These are phyloP conservation scores for Argopecten irradians DNA, from an alignment of 1,140 invertebrate genomes.

Conservation along the genomic window DNA sequence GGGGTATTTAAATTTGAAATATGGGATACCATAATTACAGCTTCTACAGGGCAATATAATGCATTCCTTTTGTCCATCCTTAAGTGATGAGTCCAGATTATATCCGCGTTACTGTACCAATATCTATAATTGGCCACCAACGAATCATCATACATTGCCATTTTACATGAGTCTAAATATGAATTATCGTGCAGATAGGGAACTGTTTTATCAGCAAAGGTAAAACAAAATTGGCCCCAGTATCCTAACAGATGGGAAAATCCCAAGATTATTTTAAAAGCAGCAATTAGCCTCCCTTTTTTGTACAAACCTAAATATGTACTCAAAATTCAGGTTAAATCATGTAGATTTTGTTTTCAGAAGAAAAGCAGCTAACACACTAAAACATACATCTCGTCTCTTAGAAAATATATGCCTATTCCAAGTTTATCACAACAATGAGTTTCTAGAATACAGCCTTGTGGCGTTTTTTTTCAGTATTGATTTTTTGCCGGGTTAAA, in stretches of 20 bases:
- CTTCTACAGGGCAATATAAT: not conserved
- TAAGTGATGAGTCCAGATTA: not conserved
- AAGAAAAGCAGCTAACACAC: not conserved
- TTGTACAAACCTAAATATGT: not conserved
- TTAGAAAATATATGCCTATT: not conserved
- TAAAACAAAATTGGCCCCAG: not conserved
- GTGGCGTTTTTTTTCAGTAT: not conserved
- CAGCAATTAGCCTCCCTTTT: not conserved
- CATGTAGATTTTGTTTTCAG: not conserved
- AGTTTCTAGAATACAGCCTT: not conserved
- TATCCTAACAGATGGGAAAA: not conserved
- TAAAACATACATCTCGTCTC: not conserved
- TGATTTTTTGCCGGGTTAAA: not conserved
- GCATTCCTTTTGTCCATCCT: not conserved
- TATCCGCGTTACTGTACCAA: not conserved
- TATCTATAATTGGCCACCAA: constrained; percentile 2
- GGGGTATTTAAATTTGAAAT: not conserved
- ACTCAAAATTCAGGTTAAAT: not conserved
- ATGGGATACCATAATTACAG: not conserved
- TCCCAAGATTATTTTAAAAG: not conserved
- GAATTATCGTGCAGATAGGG: not conserved
- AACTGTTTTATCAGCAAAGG: not conserved
- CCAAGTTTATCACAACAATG: not conserved
- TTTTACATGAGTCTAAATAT: not conserved
- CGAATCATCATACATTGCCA: not conserved